phyloP scores from a whole-genome alignment of 2,113 vertebrate genomes.

The Urocynchramus pylzowi region DNA sequence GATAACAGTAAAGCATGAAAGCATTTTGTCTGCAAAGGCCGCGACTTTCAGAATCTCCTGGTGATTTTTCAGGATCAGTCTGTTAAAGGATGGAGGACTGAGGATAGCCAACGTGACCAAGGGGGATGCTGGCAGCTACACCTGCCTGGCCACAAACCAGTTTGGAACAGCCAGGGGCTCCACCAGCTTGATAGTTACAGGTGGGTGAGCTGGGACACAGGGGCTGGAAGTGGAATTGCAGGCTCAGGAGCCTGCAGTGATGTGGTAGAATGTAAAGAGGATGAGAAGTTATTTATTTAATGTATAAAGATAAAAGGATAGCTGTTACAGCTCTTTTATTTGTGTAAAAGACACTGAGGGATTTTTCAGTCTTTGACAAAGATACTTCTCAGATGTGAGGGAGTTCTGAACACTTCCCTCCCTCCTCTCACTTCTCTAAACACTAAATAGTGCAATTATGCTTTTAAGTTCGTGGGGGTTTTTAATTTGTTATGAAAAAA shows the following conservation, averaged over 20 bases:
- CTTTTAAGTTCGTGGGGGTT: not conserved
- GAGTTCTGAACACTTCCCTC: not conserved
- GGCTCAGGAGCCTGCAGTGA: not conserved
- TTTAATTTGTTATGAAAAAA: not conserved
- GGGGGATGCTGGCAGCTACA: slow-evolving; percentile 84
- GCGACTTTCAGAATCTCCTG: not conserved
- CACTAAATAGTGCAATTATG: not conserved
- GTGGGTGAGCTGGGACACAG: slow-evolving; percentile 57
- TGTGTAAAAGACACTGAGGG: not conserved
- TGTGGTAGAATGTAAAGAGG: not conserved
- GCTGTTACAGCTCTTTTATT: not conserved
- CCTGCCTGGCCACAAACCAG: slow-evolving; percentile 87
- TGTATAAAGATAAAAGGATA: not conserved
- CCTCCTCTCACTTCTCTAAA: not conserved
- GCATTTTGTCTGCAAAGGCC: not conserved
- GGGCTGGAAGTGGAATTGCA: not conserved
- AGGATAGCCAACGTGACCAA: slow-evolving; percentile 85
- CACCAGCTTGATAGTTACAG: slow-evolving; percentile 83
- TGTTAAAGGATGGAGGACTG: slow-evolving; percentile 85
- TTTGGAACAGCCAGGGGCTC: slow-evolving; percentile 88
- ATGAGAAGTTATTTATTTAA: not conserved
- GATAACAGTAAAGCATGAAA: not conserved
- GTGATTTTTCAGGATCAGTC: slow-evolving; percentile 67
- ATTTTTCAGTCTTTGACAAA: not conserved
- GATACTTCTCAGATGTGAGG: not conserved